Base-by-base conservation (phyloP, 2,888 invertebrate species). In the Pachycephus smyrnensis region DNA sequence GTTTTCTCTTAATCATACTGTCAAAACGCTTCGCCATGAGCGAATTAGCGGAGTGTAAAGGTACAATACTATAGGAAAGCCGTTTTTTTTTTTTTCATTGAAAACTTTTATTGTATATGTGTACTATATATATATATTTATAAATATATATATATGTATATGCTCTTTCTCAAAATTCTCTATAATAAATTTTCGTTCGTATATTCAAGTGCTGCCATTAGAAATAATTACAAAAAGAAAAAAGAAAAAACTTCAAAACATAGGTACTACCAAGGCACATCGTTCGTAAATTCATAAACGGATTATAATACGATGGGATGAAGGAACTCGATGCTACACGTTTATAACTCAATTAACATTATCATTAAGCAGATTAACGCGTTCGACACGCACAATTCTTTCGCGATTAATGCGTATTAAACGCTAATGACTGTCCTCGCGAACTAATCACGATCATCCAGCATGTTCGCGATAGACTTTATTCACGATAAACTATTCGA, bases 261-360 rank as follows among this genome's bases (percentile, higher is more conserved):
- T 75, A 75, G 32, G 71, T 77, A 77, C 77, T 77, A 76, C n/a
- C 30, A 76, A 77, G 77, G 77, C 77, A 77, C 77, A 75, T 77
- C 75, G 75, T 75, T 77, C 74, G 55, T 69, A 75, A 75, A 69
- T 73, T 30, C 31, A 73, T 40, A 69, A 68, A 76, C 69, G 30
- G 69, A 71, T 40, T 40, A 30, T n/a, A 55, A 75, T 36, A 75
- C 75, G 40, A 55, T 9, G 9, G 55, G 55, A 55, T 23, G 9
- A 55, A 55, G 55, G 55, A 55, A 55, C 55, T 55, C 23, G 55
- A 23, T 55, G 23, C 55, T 55, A 23, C 9, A 23, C 55, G 55
- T 55, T 55, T 23, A 55, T 23, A 55, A 55, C 55, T 55, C 55
- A 55, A 55, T 55, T 55, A 55, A 55, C 23, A 55, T 55, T 55